These are phyloP conservation scores for Busseola fusca DNA, from an alignment of 2,888 invertebrate genomes.

Conservation along the genomic window DNA sequence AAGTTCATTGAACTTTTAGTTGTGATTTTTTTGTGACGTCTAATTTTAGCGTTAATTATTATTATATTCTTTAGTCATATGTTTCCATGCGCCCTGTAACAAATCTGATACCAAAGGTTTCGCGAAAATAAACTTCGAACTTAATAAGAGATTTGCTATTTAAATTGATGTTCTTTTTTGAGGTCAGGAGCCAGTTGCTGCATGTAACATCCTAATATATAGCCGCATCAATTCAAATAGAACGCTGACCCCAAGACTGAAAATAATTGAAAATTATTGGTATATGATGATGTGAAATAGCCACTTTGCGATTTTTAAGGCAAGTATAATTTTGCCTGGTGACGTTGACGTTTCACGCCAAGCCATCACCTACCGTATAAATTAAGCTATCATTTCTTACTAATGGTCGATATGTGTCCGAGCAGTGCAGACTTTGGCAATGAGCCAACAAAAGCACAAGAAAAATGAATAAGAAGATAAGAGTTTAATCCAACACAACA, in stretches of 20 bases:
- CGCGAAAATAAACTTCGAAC: not conserved
- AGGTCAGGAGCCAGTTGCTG: not conserved
- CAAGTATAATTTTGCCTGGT: not conserved
- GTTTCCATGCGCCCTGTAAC: not conserved
- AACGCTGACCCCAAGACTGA: not conserved
- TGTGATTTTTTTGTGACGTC: not conserved
- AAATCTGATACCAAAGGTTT: not conserved
- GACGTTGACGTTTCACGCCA: not conserved
- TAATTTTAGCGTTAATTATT: not conserved
- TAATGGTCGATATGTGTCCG: constrained; percentile 31
- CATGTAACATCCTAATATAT: not conserved
- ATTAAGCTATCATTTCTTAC: constrained; percentile 33
- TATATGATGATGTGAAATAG: not conserved
- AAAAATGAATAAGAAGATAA: constrained; percentile 1
- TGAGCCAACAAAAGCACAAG: constrained; percentile 18
- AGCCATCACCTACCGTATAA: constrained; percentile 9
- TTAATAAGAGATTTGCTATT: not conserved
- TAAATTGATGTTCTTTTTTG: constrained; percentile 12
- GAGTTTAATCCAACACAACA: constrained; percentile 18
- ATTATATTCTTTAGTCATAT: not conserved
- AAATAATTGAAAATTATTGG: not conserved
- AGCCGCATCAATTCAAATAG: constrained; percentile 5
- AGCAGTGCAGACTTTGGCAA: constrained; percentile 19
- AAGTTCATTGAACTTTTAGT: constrained; percentile 30
- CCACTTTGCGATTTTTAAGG: not conserved